A percentile compares a stretch with the other conserved stretches of the same genome.
phyloP scores from a whole-genome alignment of 2,113 vertebrate genomes.

The Tichodroma muraria region DNA sequence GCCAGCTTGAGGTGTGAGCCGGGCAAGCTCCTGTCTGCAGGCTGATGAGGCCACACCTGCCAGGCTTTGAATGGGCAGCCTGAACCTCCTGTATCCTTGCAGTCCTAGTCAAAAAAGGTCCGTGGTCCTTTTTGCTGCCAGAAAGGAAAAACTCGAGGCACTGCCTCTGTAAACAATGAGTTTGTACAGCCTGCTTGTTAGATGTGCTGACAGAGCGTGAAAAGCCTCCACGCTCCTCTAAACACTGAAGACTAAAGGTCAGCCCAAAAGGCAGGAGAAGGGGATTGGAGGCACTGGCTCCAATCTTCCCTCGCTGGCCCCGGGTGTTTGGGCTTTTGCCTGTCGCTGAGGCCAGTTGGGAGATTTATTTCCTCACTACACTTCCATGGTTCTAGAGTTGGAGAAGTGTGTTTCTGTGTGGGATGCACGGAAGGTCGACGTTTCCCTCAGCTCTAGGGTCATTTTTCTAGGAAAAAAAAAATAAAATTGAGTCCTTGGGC shows the following conservation, averaged over 20 bases:
- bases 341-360: accelerated
- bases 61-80: not conserved
- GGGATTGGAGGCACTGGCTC: not conserved
- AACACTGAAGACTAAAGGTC: not conserved
- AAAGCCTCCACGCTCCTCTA: not conserved
- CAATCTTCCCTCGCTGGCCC: not conserved
- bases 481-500: not conserved
- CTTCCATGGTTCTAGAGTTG: too few species aligned
- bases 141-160: not conserved
- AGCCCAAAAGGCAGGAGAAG: not conserved
- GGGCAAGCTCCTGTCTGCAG: not conserved
- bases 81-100: too few species aligned
- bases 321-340: accelerated
- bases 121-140: not conserved
- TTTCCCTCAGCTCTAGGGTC: not conserved
- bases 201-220: not conserved
- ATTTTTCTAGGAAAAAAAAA: accelerated
- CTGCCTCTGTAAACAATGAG: not conserved
- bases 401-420: not conserved
- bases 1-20: accelerated
- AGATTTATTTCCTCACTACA: not conserved
- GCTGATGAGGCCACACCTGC: not conserved
- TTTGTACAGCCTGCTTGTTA: not conserved
- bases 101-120: too few species aligned
- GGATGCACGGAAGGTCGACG: accelerated